A percentile compares a stretch with the other conserved stretches of the same genome.
Conservation (phyloP, 2,888 invertebrate species). For the Oxyteleia sp. region DNA sequence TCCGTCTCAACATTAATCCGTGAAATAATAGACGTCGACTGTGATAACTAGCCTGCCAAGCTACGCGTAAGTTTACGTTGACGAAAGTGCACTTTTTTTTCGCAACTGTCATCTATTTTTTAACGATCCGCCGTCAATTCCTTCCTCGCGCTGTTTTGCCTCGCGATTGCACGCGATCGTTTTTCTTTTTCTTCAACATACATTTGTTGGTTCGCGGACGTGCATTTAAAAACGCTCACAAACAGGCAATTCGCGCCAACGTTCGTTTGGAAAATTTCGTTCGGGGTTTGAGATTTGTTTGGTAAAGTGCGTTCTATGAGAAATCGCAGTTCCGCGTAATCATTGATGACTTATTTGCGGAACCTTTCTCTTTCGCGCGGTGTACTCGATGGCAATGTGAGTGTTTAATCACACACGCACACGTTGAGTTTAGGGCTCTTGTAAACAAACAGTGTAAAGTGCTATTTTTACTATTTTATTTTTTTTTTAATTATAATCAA, state of each 20-base stretch:
- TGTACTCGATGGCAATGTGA: conserved; percentile 17
- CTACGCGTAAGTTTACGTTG: conserved; percentile 8
- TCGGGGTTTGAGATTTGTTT: background rate
- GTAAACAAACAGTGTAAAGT: background rate
- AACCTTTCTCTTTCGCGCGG: conserved; percentile 49
- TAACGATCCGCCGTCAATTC: background rate
- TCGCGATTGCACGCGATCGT: conserved; percentile 1
- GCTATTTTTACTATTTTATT: too few relatives aligned
- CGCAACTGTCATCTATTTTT: conserved; percentile 5
- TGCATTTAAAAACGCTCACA: background rate
- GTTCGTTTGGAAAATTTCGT: too few relatives aligned
- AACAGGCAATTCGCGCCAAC: background rate
- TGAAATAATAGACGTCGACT: conserved; percentile 14
- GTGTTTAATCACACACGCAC: too few relatives aligned
- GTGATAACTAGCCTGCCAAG: conserved; percentile 2
- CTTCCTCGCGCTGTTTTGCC: background rate
- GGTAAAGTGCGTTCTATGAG: background rate
- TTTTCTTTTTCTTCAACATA: background rate
- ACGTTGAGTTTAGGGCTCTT: background rate
- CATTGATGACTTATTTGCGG: background rate
- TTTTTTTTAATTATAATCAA: too few relatives aligned
- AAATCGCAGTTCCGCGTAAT: background rate
- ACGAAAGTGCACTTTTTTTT: background rate
- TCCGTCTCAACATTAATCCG: background rate
- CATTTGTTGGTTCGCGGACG: too few relatives aligned